Conservation (phyloP, 1,140 invertebrate genomes). For the Belonocnema kinseyi region DNA sequence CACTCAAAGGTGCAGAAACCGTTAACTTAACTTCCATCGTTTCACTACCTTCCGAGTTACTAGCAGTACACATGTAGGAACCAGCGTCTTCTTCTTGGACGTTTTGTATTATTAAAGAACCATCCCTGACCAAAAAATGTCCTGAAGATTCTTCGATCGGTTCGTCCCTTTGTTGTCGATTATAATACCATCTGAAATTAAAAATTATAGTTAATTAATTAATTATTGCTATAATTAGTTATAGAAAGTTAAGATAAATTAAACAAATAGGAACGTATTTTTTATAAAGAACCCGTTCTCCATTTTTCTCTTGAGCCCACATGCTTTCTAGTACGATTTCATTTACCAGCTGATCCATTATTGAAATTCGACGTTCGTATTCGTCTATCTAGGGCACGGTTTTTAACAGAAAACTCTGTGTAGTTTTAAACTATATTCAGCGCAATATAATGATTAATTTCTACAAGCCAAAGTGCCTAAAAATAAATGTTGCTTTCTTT, state of each 20-base stretch:
- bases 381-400: neutral
- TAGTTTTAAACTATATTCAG: neutral
- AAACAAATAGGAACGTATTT: too few relatives aligned
- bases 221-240: too few relatives aligned
- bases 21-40: conserved; percentile 76
- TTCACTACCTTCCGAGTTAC: conserved; percentile 79
- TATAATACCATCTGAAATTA: conserved; percentile 74
- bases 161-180: conserved; percentile 73
- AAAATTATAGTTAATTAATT: conserved; percentile 22
- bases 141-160: conserved; percentile 74
- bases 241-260: too few relatives aligned
- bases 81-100: conserved; percentile 76
- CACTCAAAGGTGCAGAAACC: conserved; percentile 76
- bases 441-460: too few relatives aligned
- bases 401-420: neutral
- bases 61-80: conserved; percentile 77
- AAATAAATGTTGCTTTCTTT: too few relatives aligned
- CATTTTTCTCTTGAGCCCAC: too few relatives aligned
- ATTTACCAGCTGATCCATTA: neutral
- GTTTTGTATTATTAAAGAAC: conserved; percentile 75
- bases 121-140: conserved; percentile 74
- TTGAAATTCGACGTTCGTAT: neutral
- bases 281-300: too few relatives aligned
- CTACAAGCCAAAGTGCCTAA: too few relatives aligned
- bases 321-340: neutral